Percentiles rank a stretch among this genome's conserved stretches.
Conservation (phyloP, 2,888 invertebrate genomes). For the Anorthoa munda region DNA sequence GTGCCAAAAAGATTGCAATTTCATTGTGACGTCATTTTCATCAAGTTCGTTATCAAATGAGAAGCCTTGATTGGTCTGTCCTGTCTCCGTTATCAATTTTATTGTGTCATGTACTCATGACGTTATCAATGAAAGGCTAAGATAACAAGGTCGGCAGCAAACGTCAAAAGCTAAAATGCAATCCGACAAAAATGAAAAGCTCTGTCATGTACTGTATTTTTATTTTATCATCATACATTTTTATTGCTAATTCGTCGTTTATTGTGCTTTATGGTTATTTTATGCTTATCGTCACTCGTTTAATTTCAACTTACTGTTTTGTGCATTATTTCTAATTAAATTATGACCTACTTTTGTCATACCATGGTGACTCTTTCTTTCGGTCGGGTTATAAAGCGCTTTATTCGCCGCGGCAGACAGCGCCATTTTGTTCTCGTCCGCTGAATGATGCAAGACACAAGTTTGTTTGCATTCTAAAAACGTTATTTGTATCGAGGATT, state of each 20-base stretch:
- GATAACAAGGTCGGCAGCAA: conserved; percentile 58
- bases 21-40: conserved; percentile 57
- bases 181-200: conserved; percentile 65
- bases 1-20: conserved; percentile 1
- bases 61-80: conserved; percentile 29
- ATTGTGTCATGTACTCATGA: conserved; percentile 48
- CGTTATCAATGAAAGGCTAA: conserved; percentile 66
- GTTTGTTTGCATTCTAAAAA: conserved; percentile 70
- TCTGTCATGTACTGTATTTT: background rate
- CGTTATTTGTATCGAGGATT: conserved; percentile 33
- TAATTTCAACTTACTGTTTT: background rate
- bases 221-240: background rate
- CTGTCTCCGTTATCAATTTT: conserved; percentile 37
- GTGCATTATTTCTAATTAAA: background rate
- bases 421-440: conserved; percentile 89
- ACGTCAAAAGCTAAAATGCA: conserved; percentile 70
- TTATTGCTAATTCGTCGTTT: background rate
- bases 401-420: conserved; percentile 80
- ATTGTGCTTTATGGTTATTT: background rate
- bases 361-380: conserved; percentile 62
- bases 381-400: conserved; percentile 87
- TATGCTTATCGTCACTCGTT: background rate
- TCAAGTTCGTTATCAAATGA: conserved; percentile 49
- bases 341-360: conserved; percentile 3
- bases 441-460: conserved; percentile 86